Conservation (phyloP, 2,113 vertebrate species). For the Rhizomys pruinosus region DNA sequence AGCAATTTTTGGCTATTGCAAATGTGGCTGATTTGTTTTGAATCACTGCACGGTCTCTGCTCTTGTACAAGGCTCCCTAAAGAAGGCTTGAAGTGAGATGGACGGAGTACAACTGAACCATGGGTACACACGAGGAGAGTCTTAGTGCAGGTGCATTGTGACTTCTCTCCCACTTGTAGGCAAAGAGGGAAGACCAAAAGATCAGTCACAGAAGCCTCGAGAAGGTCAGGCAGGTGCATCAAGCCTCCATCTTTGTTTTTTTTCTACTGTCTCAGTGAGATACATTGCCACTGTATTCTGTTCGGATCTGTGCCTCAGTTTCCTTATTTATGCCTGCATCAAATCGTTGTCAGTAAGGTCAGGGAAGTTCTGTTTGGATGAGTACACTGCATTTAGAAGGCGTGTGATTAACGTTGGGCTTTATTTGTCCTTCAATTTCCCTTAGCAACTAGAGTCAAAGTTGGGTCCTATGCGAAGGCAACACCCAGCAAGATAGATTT, state of each 20-base stretch:
- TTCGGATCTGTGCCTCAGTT: background rate
- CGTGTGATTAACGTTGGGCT: accelerated
- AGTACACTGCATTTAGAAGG: background rate
- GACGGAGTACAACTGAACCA: background rate
- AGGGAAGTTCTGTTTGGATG: background rate
- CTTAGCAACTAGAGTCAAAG: background rate
- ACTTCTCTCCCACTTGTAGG: background rate
- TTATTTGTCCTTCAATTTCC: background rate
- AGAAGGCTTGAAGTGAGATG: background rate
- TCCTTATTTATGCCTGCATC: accelerated
- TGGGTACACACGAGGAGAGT: background rate
- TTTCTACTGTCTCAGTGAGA: background rate
- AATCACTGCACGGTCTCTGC: background rate
- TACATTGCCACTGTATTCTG: background rate
- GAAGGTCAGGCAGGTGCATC: background rate
- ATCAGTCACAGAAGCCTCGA: accelerated
- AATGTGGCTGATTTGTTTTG: slow-evolving; percentile 32
- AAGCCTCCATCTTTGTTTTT: background rate
- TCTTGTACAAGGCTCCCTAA: slow-evolving; percentile 1
- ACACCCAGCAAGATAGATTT: background rate
- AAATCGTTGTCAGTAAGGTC: background rate
- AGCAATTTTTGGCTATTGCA: slow-evolving; percentile 45
- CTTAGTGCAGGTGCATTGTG: accelerated
- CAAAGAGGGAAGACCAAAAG: background rate
- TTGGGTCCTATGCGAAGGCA: background rate